phyloP scores from a whole-genome alignment of 2,797 vertebrate genomes.

The Amazonetta brasiliensis region DNA sequence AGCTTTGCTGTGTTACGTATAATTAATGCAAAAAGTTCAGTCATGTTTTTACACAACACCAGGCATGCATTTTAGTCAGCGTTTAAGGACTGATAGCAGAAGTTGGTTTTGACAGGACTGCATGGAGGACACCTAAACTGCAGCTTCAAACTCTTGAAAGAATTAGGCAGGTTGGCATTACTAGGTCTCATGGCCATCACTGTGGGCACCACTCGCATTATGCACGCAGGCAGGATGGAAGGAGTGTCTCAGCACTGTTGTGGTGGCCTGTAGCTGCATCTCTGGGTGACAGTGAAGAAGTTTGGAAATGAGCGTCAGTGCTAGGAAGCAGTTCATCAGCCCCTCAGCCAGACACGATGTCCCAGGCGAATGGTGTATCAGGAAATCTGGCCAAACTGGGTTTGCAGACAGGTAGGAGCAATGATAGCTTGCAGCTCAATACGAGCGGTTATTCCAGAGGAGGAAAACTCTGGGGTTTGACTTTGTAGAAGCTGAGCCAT shows the following conservation, averaged over 20 bases:
- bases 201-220: neutral
- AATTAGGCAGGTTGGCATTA: neutral
- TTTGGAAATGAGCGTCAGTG: neutral
- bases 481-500: neutral
- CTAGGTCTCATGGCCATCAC: neutral
- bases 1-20: neutral
- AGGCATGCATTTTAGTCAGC: neutral
- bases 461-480: neutral
- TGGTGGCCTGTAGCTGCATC: neutral
- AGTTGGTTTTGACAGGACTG: neutral
- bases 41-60: neutral
- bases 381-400: neutral
- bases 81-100: neutral
- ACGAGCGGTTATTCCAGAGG: neutral
- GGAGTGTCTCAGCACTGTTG: neutral
- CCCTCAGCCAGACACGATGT: neutral
- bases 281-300: neutral
- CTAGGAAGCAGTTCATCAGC: neutral
- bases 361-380: neutral
- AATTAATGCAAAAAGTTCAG: neutral
- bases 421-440: neutral
- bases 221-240: neutral
- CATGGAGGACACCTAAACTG: neutral
- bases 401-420: neutral
- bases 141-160: neutral